These are phyloP conservation scores for Hypselothyrea guttata DNA, from an alignment of 2,888 invertebrate species.

Conservation along the genomic window DNA sequence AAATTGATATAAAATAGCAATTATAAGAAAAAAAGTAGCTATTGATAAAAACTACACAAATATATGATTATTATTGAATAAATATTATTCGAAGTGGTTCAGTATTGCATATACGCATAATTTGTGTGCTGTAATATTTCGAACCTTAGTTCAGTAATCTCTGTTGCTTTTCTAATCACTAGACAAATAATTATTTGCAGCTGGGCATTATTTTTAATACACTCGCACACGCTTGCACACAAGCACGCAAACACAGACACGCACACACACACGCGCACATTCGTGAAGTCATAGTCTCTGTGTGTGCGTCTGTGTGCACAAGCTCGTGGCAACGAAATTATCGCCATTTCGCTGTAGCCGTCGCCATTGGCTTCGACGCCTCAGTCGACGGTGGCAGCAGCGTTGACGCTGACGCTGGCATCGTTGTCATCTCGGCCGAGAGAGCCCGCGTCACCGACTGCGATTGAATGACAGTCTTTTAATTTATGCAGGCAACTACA, in stretches of 20 bases:
- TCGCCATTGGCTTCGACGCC: conserved; percentile 4
- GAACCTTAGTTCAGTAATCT: background rate
- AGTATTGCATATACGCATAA: no score
- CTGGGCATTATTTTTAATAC: conserved; percentile 36
- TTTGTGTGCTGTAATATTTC: no score
- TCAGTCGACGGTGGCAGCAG: background rate
- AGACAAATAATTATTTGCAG: conserved; percentile 13
- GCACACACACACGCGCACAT: conserved; percentile 2
- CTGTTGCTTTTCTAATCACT: conserved; percentile 12
- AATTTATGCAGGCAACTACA: conserved; percentile 68
- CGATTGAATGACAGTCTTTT: conserved; percentile 59
- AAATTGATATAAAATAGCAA: no score
- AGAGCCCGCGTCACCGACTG: conserved; percentile 31
- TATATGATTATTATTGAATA: no score
- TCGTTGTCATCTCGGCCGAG: background rate
- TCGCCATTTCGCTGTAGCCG: conserved; percentile 47
- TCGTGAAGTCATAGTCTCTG: conserved; percentile 3
- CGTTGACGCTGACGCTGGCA: background rate
- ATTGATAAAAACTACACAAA: no score
- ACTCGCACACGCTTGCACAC: background rate
- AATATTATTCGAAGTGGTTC: no score
- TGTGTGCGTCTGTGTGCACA: conserved; percentile 38
- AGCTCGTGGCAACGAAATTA: conserved; percentile 65
- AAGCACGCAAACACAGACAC: conserved; percentile 4
- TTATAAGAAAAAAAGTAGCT: no score